Evolutionary conservation across 2,797 vertebrate species (phyloP), one percentile per base, ranked within the genome.

Genomic region (Brachyalestes nurse): DNA sequence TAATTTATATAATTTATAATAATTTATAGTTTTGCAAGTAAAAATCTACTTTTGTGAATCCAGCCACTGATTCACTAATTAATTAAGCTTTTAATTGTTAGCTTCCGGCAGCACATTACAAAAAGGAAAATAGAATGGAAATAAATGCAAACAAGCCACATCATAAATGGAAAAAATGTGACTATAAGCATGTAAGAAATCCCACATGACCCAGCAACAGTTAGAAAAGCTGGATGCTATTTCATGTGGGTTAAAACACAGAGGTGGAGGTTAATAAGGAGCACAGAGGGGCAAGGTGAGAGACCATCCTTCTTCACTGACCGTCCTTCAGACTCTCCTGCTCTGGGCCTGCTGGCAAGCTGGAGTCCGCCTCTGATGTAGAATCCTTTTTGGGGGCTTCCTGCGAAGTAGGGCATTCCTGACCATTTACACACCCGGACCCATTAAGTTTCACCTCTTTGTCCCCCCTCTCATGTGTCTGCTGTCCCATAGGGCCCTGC

Each of bases 291-390:
- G 38, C 5, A 55, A 42, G 34, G 10, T 23, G 5, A 57, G 28
- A 58, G 13, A 25, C 25, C 9, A 21, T 28, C 38, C 28, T 66
- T 79, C 72, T 8, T 34, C 78, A 92, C 93, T 79, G 57, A 94
- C 93, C 92, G 28, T 87, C 90, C 79, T 80, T 83, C 74, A 86
- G 84, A 51, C 70, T 61, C 12, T 89, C 88, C 12, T 83, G 51
- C 23, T 89, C 88, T 40, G 90, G 84, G 38, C 62, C 88, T 67
- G 67, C 80, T 60, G 91, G 89, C n/a, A 65, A 85, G 49, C 62
- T 88, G 51, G 71, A 82, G 51, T 92, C 91, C 84, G 86, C 88
- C 75, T 89, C 80, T 7, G 90, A 88, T n/a, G 64, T 42, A 38
- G 76, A 51, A 72, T 87, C 84, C 49, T 55, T 76, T 58, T 84